phyloP scores from a whole-genome alignment of 2,888 invertebrate species.

The Torymus auratus region DNA sequence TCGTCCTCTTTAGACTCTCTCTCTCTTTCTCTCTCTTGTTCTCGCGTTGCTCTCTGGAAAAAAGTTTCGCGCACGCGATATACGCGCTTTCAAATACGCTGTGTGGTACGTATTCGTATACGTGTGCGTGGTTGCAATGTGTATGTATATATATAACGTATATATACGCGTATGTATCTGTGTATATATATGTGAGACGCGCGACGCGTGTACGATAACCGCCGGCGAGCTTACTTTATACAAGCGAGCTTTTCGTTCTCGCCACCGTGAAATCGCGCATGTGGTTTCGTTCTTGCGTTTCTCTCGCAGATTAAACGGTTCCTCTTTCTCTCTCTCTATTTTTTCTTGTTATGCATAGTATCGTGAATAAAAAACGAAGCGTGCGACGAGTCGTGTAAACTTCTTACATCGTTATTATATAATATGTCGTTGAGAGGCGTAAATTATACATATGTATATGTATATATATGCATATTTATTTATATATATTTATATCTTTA shows the following conservation, averaged over 20 bases:
- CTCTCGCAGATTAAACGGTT: too few relatives aligned
- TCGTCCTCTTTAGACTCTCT: not conserved
- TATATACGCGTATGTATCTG: too few relatives aligned
- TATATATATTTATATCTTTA: slow-evolving; percentile 37
- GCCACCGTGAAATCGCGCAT: too few relatives aligned
- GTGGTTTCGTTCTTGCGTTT: too few relatives aligned
- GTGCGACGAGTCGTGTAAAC: not conserved
- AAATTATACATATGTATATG: slow-evolving; percentile 17
- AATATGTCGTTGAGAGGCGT: slow-evolving; percentile 19
- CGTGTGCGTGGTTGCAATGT: slow-evolving; percentile 53
- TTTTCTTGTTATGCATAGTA: too few relatives aligned
- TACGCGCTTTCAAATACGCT: slow-evolving; percentile 24
- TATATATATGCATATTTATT: slow-evolving; percentile 25
- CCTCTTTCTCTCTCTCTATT: too few relatives aligned
- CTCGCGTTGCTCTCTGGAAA: slow-evolving; percentile 5
- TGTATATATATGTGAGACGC: not conserved
- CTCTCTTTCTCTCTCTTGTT: not conserved
- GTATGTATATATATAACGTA: slow-evolving; percentile 1
- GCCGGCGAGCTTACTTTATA: too few relatives aligned
- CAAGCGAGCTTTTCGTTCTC: too few relatives aligned
- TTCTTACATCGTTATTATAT: slow-evolving; percentile 15
- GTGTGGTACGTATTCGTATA: slow-evolving; percentile 44
- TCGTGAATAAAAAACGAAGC: too few relatives aligned
- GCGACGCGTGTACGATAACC: slow-evolving; percentile 1
- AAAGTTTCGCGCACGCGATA: slow-evolving; percentile 38